Base-by-base conservation (phyloP, 1,140 invertebrate species). In the Orius insidiosus region DNA sequence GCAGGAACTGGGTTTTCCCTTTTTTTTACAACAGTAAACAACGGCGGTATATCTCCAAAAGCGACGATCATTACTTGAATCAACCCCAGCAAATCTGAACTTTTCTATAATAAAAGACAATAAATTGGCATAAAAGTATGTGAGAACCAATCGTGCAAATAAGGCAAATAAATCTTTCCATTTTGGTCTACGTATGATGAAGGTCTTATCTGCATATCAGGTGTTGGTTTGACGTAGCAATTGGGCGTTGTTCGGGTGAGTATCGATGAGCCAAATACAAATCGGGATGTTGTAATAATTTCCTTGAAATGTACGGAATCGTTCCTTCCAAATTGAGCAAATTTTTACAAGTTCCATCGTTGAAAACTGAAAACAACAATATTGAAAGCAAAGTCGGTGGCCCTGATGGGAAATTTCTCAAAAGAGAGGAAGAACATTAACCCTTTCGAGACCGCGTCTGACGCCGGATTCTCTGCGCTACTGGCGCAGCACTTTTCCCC, bases 241-340 rank as follows among this genome's bases (percentile, higher is more conserved):
- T 97, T 84, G n/a, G 96, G 92, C 85, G 67, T 94, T 85, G 59
- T 86, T 77, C 1, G 96, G 96, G 72, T 98, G 88, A 18, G 88
- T 95, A 58, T 98, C 89, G 75, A 94, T 79, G 19, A 98, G 59
- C 86, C 89, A 98, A 55, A 98, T 81, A 61, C 81, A 83, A 18
- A 98, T 76, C 32, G 96, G 96, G 65, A 98, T 98, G 66, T 98
- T 92, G 64, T 98, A 99, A 11, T 65, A 72, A 43, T 34, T 37
- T 71, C 87, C 84, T 79, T 90, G 60, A 85, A 96, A 31, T 67
- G 67, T 1, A 96, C 19, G 92, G 90, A 59, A 97, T 89, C 10
- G 92, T 97, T 42, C 93, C 93, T 59, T 78, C 72, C 10, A 97
- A 66, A 60, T 82, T 82, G 8, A 94, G 63, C 45, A 96, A 66